A percentile compares a stretch with the other conserved stretches of the same genome.
Conservation (phyloP, 64 coral and sea anemone species). For the Actinia tenebrosa region DNA sequence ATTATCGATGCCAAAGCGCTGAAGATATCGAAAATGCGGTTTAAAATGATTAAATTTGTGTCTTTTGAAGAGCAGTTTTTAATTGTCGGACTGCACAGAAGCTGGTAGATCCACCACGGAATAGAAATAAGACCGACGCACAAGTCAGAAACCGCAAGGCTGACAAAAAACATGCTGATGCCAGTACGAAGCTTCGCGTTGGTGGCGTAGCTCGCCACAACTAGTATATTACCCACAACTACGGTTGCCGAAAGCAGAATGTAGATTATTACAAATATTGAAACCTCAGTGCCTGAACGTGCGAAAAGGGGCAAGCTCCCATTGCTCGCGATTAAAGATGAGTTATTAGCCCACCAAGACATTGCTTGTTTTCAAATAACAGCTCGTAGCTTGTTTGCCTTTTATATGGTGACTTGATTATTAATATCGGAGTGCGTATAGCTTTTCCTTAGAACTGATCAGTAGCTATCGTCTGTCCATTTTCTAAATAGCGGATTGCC, state of each 20-base stretch:
- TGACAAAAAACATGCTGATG: constrained; percentile 52
- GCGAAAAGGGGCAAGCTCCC: background rate
- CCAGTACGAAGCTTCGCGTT: constrained; percentile 18
- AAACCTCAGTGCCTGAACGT: constrained; percentile 15
- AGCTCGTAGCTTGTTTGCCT: background rate
- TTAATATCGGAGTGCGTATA: background rate
- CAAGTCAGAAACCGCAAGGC: constrained; percentile 44
- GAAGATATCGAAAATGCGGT: constrained; percentile 31
- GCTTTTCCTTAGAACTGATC: too few relatives aligned
- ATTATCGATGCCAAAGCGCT: constrained; percentile 46
- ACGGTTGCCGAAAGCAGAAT: constrained; percentile 26
- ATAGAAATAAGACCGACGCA: constrained; percentile 40
- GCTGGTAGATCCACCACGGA: constrained; percentile 34
- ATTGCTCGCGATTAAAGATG: background rate
- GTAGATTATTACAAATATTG: constrained; percentile 21
- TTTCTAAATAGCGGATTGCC: too few relatives aligned
- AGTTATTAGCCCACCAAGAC: background rate
- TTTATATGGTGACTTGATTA: background rate
- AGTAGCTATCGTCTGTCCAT: too few relatives aligned
- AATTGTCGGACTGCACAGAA: constrained; percentile 14
- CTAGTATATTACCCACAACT: constrained; percentile 40
- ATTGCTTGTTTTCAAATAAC: background rate
- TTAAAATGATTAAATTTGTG: background rate
- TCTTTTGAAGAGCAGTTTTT: background rate
- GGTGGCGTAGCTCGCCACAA: constrained; percentile 21